These are phyloP conservation scores for Falcunculus frontatus DNA, from an alignment of 2,113 vertebrate genomes.

Conservation along the genomic window DNA sequence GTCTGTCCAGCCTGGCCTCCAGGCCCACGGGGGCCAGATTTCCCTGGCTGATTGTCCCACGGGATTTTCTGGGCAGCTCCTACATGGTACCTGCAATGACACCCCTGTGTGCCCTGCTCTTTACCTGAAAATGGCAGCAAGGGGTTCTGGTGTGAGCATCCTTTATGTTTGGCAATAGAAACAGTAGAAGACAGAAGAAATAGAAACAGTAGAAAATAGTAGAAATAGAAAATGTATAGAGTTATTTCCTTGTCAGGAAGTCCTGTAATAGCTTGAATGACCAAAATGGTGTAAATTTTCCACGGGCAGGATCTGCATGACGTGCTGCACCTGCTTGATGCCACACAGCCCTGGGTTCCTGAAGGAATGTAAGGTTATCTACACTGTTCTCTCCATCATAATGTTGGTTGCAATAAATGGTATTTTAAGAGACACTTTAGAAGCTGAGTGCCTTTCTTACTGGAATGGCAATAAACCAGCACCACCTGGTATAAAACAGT, in stretches of 20 bases:
- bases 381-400: background rate
- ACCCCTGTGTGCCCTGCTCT: accelerated
- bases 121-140: background rate
- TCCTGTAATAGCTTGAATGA: background rate
- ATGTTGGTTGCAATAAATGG: background rate
- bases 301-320: accelerated
- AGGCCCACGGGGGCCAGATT: accelerated
- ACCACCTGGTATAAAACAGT: background rate
- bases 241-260: background rate
- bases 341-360: background rate
- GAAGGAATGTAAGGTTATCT: background rate
- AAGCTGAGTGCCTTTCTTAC: background rate
- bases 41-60: background rate
- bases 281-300: background rate
- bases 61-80: background rate
- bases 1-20: background rate
- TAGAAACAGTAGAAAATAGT: background rate
- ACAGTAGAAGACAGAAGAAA: background rate
- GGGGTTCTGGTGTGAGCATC: background rate
- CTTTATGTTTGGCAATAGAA: background rate
- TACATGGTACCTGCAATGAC: accelerated
- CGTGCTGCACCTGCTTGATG: background rate
- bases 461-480: background rate
- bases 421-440: background rate
- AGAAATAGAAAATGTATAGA: too few relatives aligned